A percentile compares a stretch with the other conserved stretches of the same genome.
Evolutionary conservation across 30 jellyfish, hydroid and myxozoan species (phyloP).

Genomic region (Turritopsis dohrnii): DNA sequence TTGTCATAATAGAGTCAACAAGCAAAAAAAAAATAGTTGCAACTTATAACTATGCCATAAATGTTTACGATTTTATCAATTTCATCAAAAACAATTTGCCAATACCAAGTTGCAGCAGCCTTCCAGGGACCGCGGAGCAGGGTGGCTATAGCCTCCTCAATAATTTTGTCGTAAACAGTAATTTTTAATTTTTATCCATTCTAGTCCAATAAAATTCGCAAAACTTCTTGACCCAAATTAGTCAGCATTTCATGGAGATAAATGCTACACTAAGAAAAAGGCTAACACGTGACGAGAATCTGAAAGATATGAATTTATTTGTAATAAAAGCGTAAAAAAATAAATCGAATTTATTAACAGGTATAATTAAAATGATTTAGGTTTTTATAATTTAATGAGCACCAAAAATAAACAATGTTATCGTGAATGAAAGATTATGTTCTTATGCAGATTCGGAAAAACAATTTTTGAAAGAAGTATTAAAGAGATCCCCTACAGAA

Average conservation of each 20-base stretch:
- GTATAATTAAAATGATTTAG: not conserved
- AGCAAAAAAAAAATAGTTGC: no score
- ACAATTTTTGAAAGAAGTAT: not conserved
- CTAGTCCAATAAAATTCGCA: no score
- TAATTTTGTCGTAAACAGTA: no score
- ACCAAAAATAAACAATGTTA: not conserved
- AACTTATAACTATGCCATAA: no score
- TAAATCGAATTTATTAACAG: not conserved
- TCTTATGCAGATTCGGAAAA: not conserved
- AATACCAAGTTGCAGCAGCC: no score
- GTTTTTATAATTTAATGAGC: no score
- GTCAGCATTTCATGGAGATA: not conserved
- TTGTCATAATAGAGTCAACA: no score
- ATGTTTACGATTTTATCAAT: no score
- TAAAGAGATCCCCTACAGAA: not conserved
- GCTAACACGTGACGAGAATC: not conserved
- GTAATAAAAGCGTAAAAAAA: not conserved
- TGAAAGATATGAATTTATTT: not conserved
- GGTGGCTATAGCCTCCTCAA: no score
- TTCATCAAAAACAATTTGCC: no score
- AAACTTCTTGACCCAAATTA: not conserved
- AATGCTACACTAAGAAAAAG: not conserved
- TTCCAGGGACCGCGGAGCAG: no score
- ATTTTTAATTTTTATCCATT: no score
- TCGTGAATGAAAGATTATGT: not conserved